phyloP scores from a whole-genome alignment of 2,113 vertebrate species.

The Campylomormyrus tamandua region DNA sequence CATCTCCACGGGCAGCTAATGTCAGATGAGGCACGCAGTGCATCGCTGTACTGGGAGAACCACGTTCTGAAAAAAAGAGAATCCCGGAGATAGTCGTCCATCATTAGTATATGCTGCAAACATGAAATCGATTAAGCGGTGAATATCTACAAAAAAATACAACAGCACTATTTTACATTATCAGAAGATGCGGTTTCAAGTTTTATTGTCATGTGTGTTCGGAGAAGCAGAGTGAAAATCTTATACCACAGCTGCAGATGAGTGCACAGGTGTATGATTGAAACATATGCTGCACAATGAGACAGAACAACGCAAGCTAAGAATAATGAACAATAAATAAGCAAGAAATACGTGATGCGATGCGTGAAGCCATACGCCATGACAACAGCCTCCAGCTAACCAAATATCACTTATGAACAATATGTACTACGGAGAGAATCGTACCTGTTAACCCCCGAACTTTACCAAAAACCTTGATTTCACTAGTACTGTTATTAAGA shows the following conservation, averaged over 20 bases:
- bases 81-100: background rate
- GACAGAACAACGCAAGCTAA: background rate
- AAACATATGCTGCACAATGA: background rate
- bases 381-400: background rate
- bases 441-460: background rate
- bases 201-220: background rate
- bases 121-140: background rate
- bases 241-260: background rate
- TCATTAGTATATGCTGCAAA: background rate
- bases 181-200: background rate
- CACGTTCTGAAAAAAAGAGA: background rate
- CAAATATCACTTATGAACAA: background rate
- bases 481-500: background rate
- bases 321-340: background rate
- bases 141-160: background rate
- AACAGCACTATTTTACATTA: background rate
- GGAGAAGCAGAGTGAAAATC: background rate
- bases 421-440: background rate
- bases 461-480: background rate
- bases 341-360: background rate
- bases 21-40: background rate
- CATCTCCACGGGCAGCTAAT: background rate
- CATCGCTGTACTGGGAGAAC: background rate
- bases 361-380: background rate
- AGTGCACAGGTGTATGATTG: background rate